Conservation (phyloP, 2,797 vertebrate species). For the Sciurus vulgaris region DNA sequence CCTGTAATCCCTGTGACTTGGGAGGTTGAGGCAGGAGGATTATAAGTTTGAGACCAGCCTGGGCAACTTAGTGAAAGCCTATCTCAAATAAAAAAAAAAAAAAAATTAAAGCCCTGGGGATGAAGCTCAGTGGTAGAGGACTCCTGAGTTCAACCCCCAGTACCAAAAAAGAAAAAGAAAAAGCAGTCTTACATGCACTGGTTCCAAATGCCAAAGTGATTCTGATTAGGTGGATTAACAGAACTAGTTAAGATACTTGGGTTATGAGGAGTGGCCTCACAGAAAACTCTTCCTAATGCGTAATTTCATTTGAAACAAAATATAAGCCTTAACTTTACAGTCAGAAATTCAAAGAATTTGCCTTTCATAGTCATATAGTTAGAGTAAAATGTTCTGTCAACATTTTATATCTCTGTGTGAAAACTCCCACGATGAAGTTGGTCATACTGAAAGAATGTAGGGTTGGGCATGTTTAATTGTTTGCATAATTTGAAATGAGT, state of each 20-base stretch:
- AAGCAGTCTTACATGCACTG: not conserved
- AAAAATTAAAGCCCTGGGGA: too few relatives aligned
- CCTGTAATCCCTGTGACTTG: too few relatives aligned
- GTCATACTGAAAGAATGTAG: conserved; percentile 54
- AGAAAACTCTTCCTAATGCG: conserved; percentile 22
- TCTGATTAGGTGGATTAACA: not conserved
- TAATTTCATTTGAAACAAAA: conserved; percentile 46
- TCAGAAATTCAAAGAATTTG: conserved; percentile 50
- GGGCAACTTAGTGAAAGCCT: too few relatives aligned
- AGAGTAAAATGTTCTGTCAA: conserved; percentile 31
- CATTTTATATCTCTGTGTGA: conserved; percentile 49
- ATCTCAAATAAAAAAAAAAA: too few relatives aligned
- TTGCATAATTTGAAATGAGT: conserved; percentile 55
- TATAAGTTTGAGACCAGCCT: too few relatives aligned
- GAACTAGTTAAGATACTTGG: not conserved
- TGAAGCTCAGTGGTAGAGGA: too few relatives aligned
- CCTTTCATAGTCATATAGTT: conserved; percentile 17
- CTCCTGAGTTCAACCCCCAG: too few relatives aligned
- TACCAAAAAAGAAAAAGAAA: not conserved
- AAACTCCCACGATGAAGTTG: conserved; percentile 38
- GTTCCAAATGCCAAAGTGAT: conserved; percentile 34
- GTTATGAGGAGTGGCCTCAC: not conserved
- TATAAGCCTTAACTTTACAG: conserved; percentile 8
- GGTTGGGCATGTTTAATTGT: conserved; percentile 39
- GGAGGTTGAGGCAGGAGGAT: too few relatives aligned